Conservation (phyloP, 2,797 vertebrate species). For the Otus scops region DNA sequence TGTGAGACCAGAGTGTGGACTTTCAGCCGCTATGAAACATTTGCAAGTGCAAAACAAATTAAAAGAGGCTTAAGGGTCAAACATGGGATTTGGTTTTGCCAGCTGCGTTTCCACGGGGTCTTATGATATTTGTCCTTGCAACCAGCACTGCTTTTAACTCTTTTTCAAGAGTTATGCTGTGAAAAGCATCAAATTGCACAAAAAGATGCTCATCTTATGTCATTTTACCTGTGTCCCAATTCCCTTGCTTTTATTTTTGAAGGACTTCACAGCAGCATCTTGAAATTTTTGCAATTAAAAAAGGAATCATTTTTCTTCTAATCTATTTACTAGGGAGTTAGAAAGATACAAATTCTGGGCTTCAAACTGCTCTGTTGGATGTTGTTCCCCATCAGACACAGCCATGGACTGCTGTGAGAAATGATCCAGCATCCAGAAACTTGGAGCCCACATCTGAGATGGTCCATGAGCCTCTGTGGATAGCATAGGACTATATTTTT, state of each 20-base stretch:
- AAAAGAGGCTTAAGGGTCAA: not conserved
- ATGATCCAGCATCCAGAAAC: not conserved
- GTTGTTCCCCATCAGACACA: rapidly evolving
- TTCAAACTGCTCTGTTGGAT: not conserved
- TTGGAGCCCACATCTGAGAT: not conserved
- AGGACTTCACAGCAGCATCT: not conserved
- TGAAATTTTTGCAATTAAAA: not conserved
- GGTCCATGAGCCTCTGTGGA: not conserved
- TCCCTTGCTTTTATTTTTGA: not conserved
- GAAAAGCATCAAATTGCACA: not conserved
- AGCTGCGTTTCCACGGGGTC: not conserved
- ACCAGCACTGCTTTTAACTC: not conserved
- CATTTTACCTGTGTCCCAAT: not conserved
- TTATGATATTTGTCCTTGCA: not conserved
- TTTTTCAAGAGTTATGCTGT: not conserved
- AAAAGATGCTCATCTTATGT: not conserved
- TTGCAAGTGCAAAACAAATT: not conserved
- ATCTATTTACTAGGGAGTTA: not conserved
- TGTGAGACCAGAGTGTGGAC: not conserved
- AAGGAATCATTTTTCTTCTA: not conserved
- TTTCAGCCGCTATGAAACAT: not conserved
- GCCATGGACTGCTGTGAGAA: not conserved
- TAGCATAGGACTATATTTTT: not conserved
- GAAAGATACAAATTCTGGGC: not conserved
- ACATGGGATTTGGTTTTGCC: not conserved